Percentiles rank a stretch among this genome's conserved stretches.
Evolutionary conservation across 2,888 invertebrate genomes (phyloP).

Genomic region (Furcula furcula): DNA sequence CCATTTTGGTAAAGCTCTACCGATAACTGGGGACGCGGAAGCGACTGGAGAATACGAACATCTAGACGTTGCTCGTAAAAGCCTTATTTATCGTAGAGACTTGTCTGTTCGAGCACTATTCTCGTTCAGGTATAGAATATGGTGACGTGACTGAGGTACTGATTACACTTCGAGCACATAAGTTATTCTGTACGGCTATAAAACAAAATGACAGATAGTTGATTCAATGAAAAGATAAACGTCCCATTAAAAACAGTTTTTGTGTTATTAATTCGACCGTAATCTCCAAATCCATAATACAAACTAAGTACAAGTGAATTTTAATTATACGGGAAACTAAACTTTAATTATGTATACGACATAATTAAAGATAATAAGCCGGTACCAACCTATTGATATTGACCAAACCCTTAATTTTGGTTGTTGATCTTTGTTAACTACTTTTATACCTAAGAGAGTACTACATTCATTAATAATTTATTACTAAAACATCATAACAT

Average conservation of each 20-base stretch:
- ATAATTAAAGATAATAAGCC: no score
- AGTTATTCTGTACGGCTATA: neutral
- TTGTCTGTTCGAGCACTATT: constrained; percentile 8
- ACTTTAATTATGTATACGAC: no score
- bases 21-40: constrained; percentile 40
- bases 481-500: no score
- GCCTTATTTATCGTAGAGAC: constrained; percentile 32
- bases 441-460: no score
- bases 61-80: constrained; percentile 27
- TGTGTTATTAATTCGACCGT: no score
- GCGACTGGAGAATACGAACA: constrained; percentile 24
- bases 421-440: no score
- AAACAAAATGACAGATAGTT: neutral
- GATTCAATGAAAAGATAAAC: neutral
- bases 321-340: no score
- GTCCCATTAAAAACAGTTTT: neutral
- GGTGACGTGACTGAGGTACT: constrained; percentile 24
- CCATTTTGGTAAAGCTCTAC: constrained; percentile 44
- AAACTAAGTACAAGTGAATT: no score
- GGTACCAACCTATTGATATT: no score
- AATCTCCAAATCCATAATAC: no score
- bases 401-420: no score
- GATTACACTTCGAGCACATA: constrained; percentile 3
- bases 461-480: no score
- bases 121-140: constrained; percentile 29